Evolutionary conservation across 92 coral and sea anemone species (phyloP).

Genomic region (Metridium senile): DNA sequence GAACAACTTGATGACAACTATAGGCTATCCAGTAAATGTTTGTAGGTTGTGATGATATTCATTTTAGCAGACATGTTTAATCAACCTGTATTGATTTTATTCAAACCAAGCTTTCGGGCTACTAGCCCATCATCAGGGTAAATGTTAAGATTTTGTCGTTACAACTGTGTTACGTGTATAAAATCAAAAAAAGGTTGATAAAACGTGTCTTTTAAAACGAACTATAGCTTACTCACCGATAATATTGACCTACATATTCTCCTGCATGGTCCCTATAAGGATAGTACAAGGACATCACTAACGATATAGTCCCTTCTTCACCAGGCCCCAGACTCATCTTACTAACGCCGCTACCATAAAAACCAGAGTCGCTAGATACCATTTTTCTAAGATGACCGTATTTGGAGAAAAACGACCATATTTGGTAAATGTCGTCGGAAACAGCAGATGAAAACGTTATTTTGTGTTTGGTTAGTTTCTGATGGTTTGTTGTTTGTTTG

Average conservation of each 20-base stretch:
- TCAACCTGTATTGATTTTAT: too few relatives aligned
- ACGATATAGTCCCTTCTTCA: conserved; percentile 67
- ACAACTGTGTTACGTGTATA: too few relatives aligned
- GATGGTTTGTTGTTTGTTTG: neutral
- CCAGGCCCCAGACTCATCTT: conserved; percentile 78
- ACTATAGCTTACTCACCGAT: conserved; percentile 68
- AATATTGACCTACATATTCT: conserved; percentile 68
- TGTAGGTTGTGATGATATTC: too few relatives aligned
- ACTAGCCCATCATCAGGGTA: too few relatives aligned
- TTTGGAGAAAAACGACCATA: conserved; percentile 64
- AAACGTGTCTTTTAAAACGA: too few relatives aligned
- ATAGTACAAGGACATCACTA: conserved; percentile 86
- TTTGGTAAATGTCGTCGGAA: conserved; percentile 62
- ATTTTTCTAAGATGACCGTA: conserved; percentile 55
- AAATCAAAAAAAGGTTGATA: too few relatives aligned
- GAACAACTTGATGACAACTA: too few relatives aligned
- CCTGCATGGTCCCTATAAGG: conserved; percentile 88
- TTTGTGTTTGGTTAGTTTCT: neutral
- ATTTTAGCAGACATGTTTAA: too few relatives aligned
- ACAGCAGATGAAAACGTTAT: conserved; percentile 64
- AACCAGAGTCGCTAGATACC: conserved; percentile 54
- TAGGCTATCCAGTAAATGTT: too few relatives aligned
- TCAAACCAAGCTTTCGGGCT: too few relatives aligned
- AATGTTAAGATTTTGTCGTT: too few relatives aligned
- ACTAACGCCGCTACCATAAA: conserved; percentile 76